Percentiles rank a stretch among this genome's conserved stretches.
phyloP scores from a whole-genome alignment of 1,140 invertebrate species.

The Thaumetopoea pityocampa region DNA sequence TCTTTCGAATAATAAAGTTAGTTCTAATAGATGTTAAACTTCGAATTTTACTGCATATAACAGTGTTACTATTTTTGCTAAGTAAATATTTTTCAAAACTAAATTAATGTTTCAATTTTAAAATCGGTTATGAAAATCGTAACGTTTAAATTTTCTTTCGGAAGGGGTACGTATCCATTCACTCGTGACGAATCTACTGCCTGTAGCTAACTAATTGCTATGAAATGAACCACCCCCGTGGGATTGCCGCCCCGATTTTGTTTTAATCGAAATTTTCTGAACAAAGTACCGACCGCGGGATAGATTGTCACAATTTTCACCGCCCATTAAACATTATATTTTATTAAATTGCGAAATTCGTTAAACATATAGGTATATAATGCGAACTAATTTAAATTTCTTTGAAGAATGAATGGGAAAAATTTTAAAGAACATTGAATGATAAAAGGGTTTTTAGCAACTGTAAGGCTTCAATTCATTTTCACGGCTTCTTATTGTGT shows the following conservation, averaged over 20 bases:
- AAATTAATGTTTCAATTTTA: background rate
- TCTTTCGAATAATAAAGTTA: too few species aligned
- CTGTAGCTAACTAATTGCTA: constrained; percentile 71
- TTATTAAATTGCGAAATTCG: too few species aligned
- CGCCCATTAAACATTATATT: constrained; percentile 19
- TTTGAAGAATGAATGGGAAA: too few species aligned
- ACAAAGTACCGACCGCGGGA: constrained; percentile 16
- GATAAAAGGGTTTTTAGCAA: constrained; percentile 5
- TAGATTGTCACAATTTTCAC: constrained; percentile 28
- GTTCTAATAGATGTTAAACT: too few species aligned
- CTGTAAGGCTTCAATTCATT: constrained; percentile 1
- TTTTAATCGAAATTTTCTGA: constrained; percentile 58
- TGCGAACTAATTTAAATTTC: too few species aligned
- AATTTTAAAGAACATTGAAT: constrained; percentile 12
- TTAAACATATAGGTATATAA: too few species aligned
- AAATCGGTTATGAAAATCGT: constrained; percentile 14
- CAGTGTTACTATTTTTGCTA: background rate
- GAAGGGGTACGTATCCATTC: constrained; percentile 69
- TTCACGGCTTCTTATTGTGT: constrained; percentile 19
- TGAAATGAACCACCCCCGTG: constrained; percentile 60
- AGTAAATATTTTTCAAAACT: background rate
- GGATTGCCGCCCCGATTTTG: constrained; percentile 57
- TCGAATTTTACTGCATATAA: too few species aligned
- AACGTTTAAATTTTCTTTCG: constrained; percentile 16
- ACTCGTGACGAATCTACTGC: constrained; percentile 61